Conservation (phyloP, 2,797 vertebrate species). For the Valencia hispanica region DNA sequence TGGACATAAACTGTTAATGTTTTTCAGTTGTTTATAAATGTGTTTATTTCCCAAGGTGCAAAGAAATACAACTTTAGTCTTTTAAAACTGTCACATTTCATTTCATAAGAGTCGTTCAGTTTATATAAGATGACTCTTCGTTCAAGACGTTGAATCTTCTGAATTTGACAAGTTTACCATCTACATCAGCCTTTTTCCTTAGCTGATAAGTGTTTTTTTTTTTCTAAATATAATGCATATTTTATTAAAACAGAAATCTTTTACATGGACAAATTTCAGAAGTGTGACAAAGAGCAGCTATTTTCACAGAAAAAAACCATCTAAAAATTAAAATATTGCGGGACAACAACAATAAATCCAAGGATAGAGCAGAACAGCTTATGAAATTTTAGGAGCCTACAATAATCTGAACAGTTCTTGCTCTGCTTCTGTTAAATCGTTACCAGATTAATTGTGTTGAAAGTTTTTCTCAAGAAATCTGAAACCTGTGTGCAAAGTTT, state of each 20-base stretch:
- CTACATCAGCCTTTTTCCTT: background rate
- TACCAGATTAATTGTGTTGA: constrained; percentile 31
- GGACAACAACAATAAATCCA: constrained; percentile 37
- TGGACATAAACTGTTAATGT: background rate
- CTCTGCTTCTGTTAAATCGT: constrained; percentile 36
- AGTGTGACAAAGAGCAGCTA: background rate
- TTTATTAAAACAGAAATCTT: background rate
- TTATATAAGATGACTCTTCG: background rate
- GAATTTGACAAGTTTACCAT: background rate
- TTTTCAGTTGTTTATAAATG: background rate
- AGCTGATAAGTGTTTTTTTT: background rate
- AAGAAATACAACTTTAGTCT: background rate
- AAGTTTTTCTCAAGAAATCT: constrained; percentile 36
- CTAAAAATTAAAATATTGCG: background rate
- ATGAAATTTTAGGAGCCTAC: constrained; percentile 19
- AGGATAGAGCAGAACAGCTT: constrained; percentile 32
- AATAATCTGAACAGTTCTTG: constrained; percentile 35
- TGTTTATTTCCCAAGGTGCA: background rate
- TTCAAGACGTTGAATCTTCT: background rate
- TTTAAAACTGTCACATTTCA: background rate
- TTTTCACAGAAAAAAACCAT: constrained; percentile 9
- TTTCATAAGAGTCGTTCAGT: background rate
- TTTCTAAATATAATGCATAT: background rate
- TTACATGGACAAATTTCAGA: background rate
- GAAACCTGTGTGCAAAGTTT: constrained; percentile 9